phyloP scores from a whole-genome alignment of 2,113 vertebrate genomes.

The Nestor notabilis region DNA sequence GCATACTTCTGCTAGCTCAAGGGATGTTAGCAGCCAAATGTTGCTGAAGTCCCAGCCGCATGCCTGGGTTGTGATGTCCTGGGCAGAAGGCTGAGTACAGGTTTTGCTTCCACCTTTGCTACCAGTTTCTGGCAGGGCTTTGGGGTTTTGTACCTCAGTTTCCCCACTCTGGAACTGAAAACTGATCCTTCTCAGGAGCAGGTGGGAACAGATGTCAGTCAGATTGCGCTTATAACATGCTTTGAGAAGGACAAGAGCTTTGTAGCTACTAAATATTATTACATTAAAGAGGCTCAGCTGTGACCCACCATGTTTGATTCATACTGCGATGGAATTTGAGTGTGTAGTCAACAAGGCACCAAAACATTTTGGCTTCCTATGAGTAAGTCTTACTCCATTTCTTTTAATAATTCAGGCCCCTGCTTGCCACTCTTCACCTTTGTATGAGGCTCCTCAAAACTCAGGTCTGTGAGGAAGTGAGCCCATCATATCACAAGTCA shows the following conservation, averaged over 20 bases:
- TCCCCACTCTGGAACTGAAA: background rate
- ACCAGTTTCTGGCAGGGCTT: background rate
- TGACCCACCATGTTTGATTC: background rate
- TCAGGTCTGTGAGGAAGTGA: background rate
- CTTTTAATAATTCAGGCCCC: background rate
- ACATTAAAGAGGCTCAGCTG: background rate
- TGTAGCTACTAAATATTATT: background rate
- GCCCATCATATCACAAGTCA: background rate
- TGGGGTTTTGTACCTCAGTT: background rate
- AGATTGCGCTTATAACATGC: background rate
- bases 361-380: background rate
- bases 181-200: background rate
- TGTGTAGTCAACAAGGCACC: background rate
- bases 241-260: background rate
- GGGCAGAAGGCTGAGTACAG: background rate
- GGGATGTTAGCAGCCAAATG: background rate
- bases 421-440: background rate
- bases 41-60: background rate
- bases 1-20: background rate
- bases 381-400: background rate
- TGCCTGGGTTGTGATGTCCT: fast-evolving
- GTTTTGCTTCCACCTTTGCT: background rate
- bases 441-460: background rate
- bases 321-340: background rate
- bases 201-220: background rate